phyloP scores from a whole-genome alignment of 2,888 invertebrate species.

The Hofmannophila pseudospretella region DNA sequence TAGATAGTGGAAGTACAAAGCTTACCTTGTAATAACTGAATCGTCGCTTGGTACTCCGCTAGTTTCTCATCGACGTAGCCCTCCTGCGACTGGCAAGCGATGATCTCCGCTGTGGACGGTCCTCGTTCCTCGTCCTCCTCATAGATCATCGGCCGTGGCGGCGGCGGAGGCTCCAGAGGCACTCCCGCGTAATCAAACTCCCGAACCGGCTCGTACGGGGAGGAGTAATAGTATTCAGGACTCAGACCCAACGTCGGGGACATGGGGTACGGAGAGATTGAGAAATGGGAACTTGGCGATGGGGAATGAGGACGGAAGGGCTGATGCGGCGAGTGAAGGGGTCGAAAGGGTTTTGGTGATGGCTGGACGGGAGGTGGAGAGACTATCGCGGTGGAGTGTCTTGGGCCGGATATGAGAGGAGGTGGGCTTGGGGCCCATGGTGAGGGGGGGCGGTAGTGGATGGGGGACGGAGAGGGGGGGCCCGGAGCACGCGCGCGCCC shows the following conservation, averaged over 20 bases:
- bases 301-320: conserved; percentile 63
- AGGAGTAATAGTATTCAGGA: conserved; percentile 78
- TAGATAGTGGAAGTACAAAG: too few relatives aligned
- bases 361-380: conserved; percentile 78
- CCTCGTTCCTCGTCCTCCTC: conserved; percentile 86
- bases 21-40: conserved; percentile 92
- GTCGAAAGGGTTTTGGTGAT: conserved; percentile 69
- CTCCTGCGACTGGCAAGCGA: conserved; percentile 95
- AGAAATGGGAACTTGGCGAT: conserved; percentile 70
- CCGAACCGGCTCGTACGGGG: conserved; percentile 76
- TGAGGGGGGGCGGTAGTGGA: conserved; percentile 85
- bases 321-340: conserved; percentile 62
- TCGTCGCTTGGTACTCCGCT: conserved; percentile 95
- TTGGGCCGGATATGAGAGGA: conserved; percentile 81
- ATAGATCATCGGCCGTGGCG: conserved; percentile 80
- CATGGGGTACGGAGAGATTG: conserved; percentile 69
- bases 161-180: conserved; percentile 87
- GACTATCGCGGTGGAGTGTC: conserved; percentile 74
- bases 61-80: conserved; percentile 96
- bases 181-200: conserved; percentile 86
- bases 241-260: conserved; percentile 80
- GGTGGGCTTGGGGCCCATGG: conserved; percentile 87
- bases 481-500: conserved; percentile 64
- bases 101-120: conserved; percentile 93
- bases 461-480: conserved; percentile 76